Conservation (phyloP, 2,113 vertebrate genomes). For the Psephotus haematonotus region DNA sequence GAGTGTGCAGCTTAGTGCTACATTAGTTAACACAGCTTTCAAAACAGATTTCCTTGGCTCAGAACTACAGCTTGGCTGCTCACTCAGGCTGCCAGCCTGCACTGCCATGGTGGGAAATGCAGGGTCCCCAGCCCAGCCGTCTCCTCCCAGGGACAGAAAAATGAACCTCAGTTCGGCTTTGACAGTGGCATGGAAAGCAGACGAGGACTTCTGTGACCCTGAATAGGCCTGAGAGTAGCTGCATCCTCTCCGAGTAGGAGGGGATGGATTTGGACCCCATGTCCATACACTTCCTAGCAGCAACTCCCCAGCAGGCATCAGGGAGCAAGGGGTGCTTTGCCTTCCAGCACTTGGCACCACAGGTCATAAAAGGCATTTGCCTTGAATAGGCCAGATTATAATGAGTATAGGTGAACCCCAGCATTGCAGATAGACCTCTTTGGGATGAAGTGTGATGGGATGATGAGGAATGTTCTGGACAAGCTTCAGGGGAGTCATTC, state of each 20-base stretch:
- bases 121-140: fast-evolving
- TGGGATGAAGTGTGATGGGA: background rate
- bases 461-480: background rate
- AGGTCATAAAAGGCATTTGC: background rate
- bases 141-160: background rate
- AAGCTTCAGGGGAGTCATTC: background rate
- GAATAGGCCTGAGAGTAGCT: background rate
- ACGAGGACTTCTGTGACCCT: background rate
- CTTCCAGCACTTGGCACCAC: background rate
- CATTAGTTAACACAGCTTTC: fast-evolving
- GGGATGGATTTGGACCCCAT: background rate
- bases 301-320: fast-evolving
- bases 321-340: background rate
- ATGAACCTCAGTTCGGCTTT: background rate
- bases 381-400: background rate
- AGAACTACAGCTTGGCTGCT: background rate
- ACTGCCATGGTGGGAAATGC: background rate
- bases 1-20: background rate
- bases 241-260: fast-evolving
- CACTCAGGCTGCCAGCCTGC: background rate
- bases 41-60: background rate
- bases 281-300: background rate
- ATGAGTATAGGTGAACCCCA: background rate
- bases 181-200: background rate
- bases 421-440: background rate